Evolutionary conservation across 2,888 invertebrate species (phyloP).

Genomic region (Drosophila macrospina): DNA sequence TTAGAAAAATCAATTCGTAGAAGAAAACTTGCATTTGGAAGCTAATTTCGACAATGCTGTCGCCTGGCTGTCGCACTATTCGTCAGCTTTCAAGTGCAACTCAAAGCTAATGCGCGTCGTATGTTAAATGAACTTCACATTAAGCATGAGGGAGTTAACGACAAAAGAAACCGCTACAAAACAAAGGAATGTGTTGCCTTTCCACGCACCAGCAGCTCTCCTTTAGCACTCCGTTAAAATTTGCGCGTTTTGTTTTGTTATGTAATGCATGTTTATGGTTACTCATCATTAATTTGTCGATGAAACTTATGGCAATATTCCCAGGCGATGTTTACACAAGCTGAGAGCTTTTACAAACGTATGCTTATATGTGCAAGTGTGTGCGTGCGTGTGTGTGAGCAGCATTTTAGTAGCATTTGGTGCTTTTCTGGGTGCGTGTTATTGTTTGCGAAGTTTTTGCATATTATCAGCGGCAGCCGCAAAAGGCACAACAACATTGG

Average conservation of each 20-base stretch:
- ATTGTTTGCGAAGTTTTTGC: conserved; percentile 81
- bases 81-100: conserved; percentile 45
- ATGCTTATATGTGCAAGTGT: conserved; percentile 11
- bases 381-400: conserved; percentile 31
- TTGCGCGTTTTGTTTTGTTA: conserved; percentile 73
- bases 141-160: conserved; percentile 50
- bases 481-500: conserved; percentile 23
- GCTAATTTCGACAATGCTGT: conserved; percentile 34
- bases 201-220: conserved; percentile 6
- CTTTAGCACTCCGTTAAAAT: conserved; percentile 44
- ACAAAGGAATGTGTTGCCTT: conserved; percentile 29
- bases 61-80: conserved; percentile 32
- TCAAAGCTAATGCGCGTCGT: conserved; percentile 45
- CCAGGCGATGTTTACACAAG: conserved; percentile 74
- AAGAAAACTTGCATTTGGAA: neutral
- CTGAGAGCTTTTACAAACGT: conserved; percentile 54
- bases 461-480: conserved; percentile 73
- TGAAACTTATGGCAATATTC: conserved; percentile 80
- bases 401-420: conserved; percentile 70
- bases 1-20: neutral
- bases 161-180: conserved; percentile 42
- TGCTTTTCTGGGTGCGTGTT: conserved; percentile 73
- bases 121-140: conserved; percentile 62
- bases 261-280: conserved; percentile 81
- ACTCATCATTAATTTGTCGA: conserved; percentile 79